Conservation (phyloP, 2,888 invertebrate species). For the Terebella lapidaria region DNA sequence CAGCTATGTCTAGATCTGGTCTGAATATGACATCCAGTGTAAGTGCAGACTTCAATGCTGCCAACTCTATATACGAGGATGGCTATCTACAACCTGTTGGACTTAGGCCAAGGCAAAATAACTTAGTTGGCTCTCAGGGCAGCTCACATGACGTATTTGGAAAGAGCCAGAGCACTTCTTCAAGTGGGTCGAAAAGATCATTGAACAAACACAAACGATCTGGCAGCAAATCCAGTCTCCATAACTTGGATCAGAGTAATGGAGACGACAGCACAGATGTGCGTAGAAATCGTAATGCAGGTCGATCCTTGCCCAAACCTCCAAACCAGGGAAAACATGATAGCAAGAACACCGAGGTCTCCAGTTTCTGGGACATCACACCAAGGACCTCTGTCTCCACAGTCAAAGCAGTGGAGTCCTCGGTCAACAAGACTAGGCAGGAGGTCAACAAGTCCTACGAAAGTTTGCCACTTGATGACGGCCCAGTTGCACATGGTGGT, state of each 20-base stretch:
- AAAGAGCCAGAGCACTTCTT: neutral
- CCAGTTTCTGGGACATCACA: constrained; percentile 23
- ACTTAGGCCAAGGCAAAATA: neutral
- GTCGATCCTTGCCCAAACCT: neutral
- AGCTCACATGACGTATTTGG: neutral
- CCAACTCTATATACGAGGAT: neutral
- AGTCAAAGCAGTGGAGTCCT: neutral
- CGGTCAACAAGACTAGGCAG: neutral
- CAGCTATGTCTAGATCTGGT: neutral
- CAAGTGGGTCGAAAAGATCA: neutral
- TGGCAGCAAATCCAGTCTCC: neutral
- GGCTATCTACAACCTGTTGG: constrained; percentile 1
- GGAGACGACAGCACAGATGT: neutral
- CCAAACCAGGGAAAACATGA: neutral
- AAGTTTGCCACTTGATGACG: neutral
- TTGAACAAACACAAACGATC: too few species aligned
- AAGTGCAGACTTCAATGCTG: neutral
- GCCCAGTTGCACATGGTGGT: neutral
- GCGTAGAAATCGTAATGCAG: neutral
- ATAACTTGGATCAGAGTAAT: neutral
- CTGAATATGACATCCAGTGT: neutral
- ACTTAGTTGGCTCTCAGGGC: neutral
- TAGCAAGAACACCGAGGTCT: constrained; percentile 14
- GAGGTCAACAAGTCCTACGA: neutral
- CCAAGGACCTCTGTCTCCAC: constrained; percentile 13